phyloP scores from a whole-genome alignment of 2,888 invertebrate species.

The Mythimna albipuncta region DNA sequence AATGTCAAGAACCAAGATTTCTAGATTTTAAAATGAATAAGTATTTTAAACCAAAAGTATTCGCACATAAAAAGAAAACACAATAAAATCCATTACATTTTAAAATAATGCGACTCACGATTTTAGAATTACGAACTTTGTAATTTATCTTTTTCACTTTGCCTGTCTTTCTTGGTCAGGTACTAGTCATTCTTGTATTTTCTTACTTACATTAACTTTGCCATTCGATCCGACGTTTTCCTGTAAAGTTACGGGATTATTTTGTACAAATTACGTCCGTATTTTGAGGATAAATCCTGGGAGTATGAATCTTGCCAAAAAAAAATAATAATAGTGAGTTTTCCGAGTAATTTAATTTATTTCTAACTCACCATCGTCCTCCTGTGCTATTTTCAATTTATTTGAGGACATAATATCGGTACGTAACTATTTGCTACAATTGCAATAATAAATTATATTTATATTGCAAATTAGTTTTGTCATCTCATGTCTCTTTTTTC shows the following conservation, averaged over 20 bases:
- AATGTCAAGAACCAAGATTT: not conserved
- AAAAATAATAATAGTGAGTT: too few species aligned
- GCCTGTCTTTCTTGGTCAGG: not conserved
- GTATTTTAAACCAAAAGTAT: not conserved
- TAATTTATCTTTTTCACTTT: conserved; percentile 33
- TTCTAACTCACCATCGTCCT: too few species aligned
- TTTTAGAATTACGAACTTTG: conserved; percentile 14
- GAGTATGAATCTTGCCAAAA: not conserved
- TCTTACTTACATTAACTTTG: conserved; percentile 15
- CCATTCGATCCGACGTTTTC: not conserved
- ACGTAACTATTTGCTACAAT: too few species aligned
- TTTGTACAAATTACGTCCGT: too few species aligned
- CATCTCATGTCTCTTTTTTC: too few species aligned
- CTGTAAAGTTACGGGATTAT: not conserved
- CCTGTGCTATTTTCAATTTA: too few species aligned
- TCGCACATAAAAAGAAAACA: not conserved
- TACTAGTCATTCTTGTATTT: conserved; percentile 23
- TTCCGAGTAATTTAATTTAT: too few species aligned
- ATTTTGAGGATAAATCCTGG: too few species aligned
- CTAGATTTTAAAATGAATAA: not conserved
- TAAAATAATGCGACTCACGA: conserved; percentile 26
- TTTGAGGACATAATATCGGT: too few species aligned
- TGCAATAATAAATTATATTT: too few species aligned
- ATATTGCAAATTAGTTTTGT: too few species aligned
- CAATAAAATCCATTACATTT: not conserved